Conservation (phyloP, 2,888 invertebrate genomes). For the Heliconius ethilla region DNA sequence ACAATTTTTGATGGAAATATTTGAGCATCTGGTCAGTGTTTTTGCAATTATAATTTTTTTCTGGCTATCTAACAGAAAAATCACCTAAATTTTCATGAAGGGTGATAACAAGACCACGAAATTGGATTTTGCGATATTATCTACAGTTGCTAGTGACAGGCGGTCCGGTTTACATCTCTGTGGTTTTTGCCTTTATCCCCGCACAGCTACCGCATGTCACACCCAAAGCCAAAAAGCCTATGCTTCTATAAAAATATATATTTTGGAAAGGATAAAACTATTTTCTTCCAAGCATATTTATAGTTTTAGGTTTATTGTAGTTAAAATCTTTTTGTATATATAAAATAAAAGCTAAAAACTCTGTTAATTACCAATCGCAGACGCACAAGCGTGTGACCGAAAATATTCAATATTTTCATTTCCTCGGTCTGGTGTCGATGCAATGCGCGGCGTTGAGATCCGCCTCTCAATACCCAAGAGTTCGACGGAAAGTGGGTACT, state of each 20-base stretch:
- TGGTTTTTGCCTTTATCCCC: slow-evolving; percentile 52
- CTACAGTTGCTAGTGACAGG: slow-evolving; percentile 62
- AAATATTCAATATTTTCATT: no score
- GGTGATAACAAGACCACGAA: slow-evolving; percentile 80
- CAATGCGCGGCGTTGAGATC: no score
- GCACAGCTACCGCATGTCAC: slow-evolving; percentile 30
- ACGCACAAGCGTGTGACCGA: no score
- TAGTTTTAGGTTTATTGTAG: not conserved
- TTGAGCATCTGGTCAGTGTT: not conserved
- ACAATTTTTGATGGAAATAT: not conserved
- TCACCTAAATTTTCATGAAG: slow-evolving; percentile 71
- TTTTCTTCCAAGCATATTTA: not conserved
- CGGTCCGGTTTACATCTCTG: slow-evolving; percentile 49
- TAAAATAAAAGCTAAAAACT: not conserved
- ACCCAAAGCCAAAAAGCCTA: slow-evolving; percentile 29
- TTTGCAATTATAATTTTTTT: slow-evolving; percentile 11
- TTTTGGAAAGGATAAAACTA: not conserved
- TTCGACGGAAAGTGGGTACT: no score
- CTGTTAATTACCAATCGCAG: no score
- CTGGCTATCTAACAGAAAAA: slow-evolving; percentile 46
- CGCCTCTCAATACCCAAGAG: no score
- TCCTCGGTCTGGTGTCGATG: no score
- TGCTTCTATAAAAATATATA: slow-evolving; percentile 16
- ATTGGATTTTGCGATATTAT: slow-evolving; percentile 81
- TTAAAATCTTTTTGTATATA: not conserved